Evolutionary conservation across 2,113 vertebrate genomes (phyloP).

Genomic region (Apaloderma vittatum): DNA sequence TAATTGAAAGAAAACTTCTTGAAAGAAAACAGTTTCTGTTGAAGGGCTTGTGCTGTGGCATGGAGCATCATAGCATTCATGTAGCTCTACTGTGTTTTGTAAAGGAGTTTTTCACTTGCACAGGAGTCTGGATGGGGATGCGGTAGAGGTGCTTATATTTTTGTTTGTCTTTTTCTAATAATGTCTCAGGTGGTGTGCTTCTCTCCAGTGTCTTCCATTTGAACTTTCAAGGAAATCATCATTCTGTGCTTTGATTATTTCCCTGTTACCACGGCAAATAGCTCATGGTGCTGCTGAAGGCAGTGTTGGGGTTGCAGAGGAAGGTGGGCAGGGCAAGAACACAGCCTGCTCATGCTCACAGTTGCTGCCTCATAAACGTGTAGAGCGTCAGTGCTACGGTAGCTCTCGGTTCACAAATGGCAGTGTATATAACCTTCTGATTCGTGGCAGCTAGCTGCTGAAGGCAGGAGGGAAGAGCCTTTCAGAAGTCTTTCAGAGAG

Average conservation of each 20-base stretch:
- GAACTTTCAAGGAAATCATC: neutral
- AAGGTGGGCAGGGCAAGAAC: neutral
- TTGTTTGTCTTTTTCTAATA: neutral
- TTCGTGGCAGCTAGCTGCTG: neutral
- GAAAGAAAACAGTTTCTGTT: neutral
- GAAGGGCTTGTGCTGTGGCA: neutral
- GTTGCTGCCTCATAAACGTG: neutral
- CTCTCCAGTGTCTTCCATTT: neutral
- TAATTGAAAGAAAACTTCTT: neutral
- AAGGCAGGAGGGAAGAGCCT: neutral
- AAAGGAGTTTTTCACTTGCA: neutral
- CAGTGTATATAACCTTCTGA: neutral
- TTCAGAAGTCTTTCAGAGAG: accelerated
- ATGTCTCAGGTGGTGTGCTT: neutral
- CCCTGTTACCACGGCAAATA: slow-evolving; percentile 1
- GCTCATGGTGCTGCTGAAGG: slow-evolving; percentile 28
- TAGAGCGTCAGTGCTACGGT: neutral
- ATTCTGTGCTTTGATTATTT: slow-evolving; percentile 12
- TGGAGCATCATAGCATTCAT: neutral
- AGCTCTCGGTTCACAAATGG: neutral
- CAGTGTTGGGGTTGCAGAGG: neutral
- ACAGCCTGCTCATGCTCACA: neutral
- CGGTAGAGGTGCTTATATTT: neutral
- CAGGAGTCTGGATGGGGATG: neutral
- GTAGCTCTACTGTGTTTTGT: neutral